A percentile compares a stretch with the other conserved stretches of the same genome.
Conservation (phyloP, 2,888 invertebrate genomes). For the Lasius fuliginosus region DNA sequence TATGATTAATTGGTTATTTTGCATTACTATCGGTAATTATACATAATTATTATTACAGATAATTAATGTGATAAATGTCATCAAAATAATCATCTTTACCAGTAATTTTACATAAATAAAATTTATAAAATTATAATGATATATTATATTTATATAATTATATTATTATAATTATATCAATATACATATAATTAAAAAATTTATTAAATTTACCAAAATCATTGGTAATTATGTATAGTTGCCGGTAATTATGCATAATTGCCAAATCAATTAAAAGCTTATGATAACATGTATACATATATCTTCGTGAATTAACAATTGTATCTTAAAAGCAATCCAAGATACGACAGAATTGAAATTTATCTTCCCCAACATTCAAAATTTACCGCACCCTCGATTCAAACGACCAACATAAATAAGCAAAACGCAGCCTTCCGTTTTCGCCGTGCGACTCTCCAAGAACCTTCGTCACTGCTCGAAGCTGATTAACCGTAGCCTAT, state of each 20-base stretch:
- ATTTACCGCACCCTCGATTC: constrained; percentile 9
- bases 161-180: too few relatives aligned
- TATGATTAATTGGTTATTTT: not conserved
- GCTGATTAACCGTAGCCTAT: constrained; percentile 52
- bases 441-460: constrained; percentile 16
- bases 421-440: constrained; percentile 26
- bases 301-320: not conserved
- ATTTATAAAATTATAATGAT: not conserved
- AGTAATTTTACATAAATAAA: not conserved
- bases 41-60: not conserved
- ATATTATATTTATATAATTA: not conserved
- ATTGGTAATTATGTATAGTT: not conserved
- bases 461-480: constrained; percentile 36
- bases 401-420: not conserved
- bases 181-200: not conserved
- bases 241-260: not conserved
- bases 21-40: not conserved
- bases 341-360: not conserved
- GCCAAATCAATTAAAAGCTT: not conserved
- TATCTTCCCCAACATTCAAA: not conserved
- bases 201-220: not conserved
- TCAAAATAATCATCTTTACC: not conserved
- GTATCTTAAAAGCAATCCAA: not conserved
- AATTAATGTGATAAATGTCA: not conserved
- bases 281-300: not conserved